Base-by-base conservation (phyloP, 2,113 vertebrate genomes). In the Phylloscopus trochilus region DNA sequence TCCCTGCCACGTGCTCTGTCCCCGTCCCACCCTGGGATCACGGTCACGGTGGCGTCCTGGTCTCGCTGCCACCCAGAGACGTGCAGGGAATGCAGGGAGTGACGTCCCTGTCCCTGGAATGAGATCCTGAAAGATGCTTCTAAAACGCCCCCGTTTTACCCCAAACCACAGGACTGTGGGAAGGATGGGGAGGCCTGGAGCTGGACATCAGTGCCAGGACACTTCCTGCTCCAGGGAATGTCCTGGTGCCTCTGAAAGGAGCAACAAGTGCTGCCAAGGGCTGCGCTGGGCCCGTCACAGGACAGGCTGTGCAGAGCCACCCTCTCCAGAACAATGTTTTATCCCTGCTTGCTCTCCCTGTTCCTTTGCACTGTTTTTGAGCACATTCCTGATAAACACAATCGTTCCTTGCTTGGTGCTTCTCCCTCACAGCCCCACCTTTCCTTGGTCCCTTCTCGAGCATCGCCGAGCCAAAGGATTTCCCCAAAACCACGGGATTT, bases 81-180 rank as follows among this genome's bases (percentile, higher is more conserved):
- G 2, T 2, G 27, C 0, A 1, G 3, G 20, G 31, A 24, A 49
- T 5, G 3, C 4, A 49, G 21, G 33, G 1, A 28, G 8, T 17
- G 18, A 26, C 3, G 0, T 12, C 64, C 4, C 55, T 9, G 31
- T 7, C 8, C 2, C 31, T 11, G 19, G 28, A 76, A 30, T 2
- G 7, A 28, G 0, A 2, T 16, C 28, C 26, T 67, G 31, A 7
- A 51, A 53, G 11, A 30, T 26, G 43, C 26, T 49, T 14, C 8
- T 11, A 33, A 31, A 35, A n/a, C 0, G 1, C 17, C 35, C 35
- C 5, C 0, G 0, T 63, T 85, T 47, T 23, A 72, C 13, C 66
- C 37, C 9, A 3, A 66, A 88, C 10, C 0, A 2, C 0, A 0
- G 16, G 6, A 20, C 0, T 0, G 5, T 3, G 24, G 20, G 58